Base-by-base conservation (phyloP, 2,113 vertebrate species). In the Orycteropus afer region DNA sequence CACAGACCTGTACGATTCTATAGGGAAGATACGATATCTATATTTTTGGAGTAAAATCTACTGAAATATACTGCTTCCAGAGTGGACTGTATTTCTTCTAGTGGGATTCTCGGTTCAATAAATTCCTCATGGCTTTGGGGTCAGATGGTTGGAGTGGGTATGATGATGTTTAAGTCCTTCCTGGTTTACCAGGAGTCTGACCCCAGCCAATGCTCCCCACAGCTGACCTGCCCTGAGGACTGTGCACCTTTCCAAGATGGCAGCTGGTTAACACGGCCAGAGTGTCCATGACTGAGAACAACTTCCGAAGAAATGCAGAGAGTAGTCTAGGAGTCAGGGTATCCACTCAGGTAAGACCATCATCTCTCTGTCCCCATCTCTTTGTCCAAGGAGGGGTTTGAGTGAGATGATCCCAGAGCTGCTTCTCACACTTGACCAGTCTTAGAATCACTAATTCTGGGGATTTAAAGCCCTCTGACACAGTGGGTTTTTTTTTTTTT, bases 391-490 rank as follows among this genome's bases (percentile, higher is more conserved):
- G 61, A 59, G 15, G 25, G 32, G 3, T 18, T 25, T 86, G 67
- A 61, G 17, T 25, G 81, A 73, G 73, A 63, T 40, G 49, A n/a
- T 22, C 45, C 5, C 29, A 61, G 25, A 49, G 20, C 40, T 69
- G 1, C 55, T 90, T 90, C 79, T 55, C 12, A 3, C 18, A 63
- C 12, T 81, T 17, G 42, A 65, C 20, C n/a, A 11, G 13, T 40
- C 45, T 34, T 47, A 27, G 61, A 67, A 67, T 71, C 65, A 59
- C n/a, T 42, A 11, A 18, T 34, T 76, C 49, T 12, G 37, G 29
- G 2, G 25, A 89, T 32, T 37, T 37, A 85, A 92, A 34, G 51
- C 53, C 93, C 34, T 73, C 51, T 57, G 79, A 86, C 59, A 86
- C 1, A 6, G 83, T 34, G n/a, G 89, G n/a, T n/a, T n/a, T n/a